Base-by-base conservation (phyloP, 2,888 invertebrate genomes). In the Platycheirus albimanus region DNA sequence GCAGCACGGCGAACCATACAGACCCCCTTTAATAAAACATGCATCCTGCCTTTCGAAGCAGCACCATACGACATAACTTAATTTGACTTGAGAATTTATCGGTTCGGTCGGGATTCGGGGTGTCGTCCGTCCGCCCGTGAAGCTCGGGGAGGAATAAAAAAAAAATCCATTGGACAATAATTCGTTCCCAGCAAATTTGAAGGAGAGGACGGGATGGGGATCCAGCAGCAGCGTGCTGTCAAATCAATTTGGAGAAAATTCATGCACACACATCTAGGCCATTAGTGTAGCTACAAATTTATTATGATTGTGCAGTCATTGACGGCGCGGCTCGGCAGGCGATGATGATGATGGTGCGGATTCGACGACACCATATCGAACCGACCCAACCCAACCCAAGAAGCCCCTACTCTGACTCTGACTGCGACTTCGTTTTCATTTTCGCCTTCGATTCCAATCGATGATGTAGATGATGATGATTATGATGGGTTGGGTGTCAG, bases 281-380 rank as follows among this genome's bases (percentile, higher is more conserved):
- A 79, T 64, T 69, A 69, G 74, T 45, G 75, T 36, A 64, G 63
- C 54, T 64, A 75, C 74, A 75, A 70, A 75, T 70, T 77, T 61
- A 63, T 71, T 71, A 71, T 71, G 56, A 71, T 41, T 80, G 80
- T 64, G 69, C 75, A 80, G 41, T 36, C 67, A 74, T 75, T 67
- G 63, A 77, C 51, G 69, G 61, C 45, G n/a, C n/a, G n/a, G n/a
- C n/a, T n/a, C n/a, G n/a, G n/a, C n/a, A n/a, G n/a, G n/a, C n/a
- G n/a, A n/a, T n/a, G n/a, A n/a, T n/a, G 30, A 36, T 64, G 45
- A 38, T 64, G 64, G 49, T 64, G 64, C 47, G 56, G 20, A 36
- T 47, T 19, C 19, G 11, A 45, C 47, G 24, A 64, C 47, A 64
- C 58, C 24, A 58, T 20, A n/a, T 13, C 56, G 41, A 41, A 38